Evolutionary conservation across 2,888 invertebrate genomes (phyloP).

Genomic region (Allophyes oxyacanthae): DNA sequence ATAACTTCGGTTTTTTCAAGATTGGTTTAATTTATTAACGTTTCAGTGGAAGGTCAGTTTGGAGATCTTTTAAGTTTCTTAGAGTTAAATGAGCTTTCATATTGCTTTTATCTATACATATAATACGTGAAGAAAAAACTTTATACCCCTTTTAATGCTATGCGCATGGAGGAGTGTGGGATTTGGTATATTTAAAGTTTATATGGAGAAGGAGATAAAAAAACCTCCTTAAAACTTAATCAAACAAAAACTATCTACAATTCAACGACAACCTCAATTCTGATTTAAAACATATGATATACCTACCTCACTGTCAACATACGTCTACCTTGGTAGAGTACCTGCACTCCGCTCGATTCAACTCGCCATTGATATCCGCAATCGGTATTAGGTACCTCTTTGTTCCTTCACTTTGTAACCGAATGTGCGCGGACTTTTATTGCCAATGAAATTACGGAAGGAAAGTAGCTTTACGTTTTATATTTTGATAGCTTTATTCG

Average conservation of each 20-base stretch:
- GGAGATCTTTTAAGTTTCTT: constrained; percentile 6
- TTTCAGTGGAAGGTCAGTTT: constrained; percentile 24
- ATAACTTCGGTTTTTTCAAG: constrained; percentile 33
- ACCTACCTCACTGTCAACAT: constrained; percentile 12
- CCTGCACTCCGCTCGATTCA: constrained; percentile 35
- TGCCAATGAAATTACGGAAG: constrained; percentile 50
- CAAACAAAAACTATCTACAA: background rate
- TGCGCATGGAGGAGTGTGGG: no score
- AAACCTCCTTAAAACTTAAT: background rate
- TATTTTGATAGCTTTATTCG: constrained; percentile 44
- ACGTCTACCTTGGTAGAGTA: constrained; percentile 17
- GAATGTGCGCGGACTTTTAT: constrained; percentile 45
- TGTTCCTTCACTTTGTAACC: constrained; percentile 46
- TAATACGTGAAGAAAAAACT: no score
- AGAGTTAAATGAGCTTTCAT: background rate
- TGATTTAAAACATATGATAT: no score
- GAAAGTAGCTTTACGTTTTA: constrained; percentile 41
- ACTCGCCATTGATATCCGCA: constrained; percentile 36
- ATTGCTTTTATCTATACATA: background rate
- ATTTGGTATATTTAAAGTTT: no score
- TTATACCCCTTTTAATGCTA: no score
- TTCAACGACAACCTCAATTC: constrained; percentile 2
- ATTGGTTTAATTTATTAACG: constrained; percentile 39
- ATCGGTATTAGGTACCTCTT: constrained; percentile 52
- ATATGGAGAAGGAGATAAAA: no score